These are phyloP conservation scores for Gobionotothen gibberifrons DNA, from an alignment of 2,797 vertebrate species.

Conservation along the genomic window DNA sequence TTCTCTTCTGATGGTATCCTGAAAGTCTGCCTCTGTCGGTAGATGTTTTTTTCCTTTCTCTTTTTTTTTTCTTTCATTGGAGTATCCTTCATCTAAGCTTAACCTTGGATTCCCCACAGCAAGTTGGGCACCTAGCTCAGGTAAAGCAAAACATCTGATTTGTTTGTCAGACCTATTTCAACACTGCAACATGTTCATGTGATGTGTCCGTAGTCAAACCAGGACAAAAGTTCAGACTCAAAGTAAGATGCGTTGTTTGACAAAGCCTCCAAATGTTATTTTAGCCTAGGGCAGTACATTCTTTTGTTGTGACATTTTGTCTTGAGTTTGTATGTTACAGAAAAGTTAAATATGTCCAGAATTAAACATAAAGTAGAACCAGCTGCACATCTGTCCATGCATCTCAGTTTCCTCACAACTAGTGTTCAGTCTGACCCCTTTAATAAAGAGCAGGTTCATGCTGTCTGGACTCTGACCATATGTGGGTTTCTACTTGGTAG, in stretches of 20 bases:
- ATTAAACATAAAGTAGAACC: slow-evolving; percentile 37
- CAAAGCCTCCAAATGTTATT: slow-evolving; percentile 37
- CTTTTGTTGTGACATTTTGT: slow-evolving; percentile 46
- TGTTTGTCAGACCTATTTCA: slow-evolving; percentile 17
- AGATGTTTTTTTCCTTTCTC: slow-evolving; percentile 17
- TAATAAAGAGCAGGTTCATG: slow-evolving; percentile 66
- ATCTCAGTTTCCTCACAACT: slow-evolving; percentile 26
- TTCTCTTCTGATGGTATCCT: slow-evolving; percentile 54
- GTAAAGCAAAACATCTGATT: slow-evolving; percentile 62
- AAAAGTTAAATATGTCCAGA: slow-evolving; percentile 25
- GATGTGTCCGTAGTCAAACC: slow-evolving; percentile 9
- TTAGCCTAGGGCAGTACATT: slow-evolving; percentile 45
- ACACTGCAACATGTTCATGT: neutral
- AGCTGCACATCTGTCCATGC: slow-evolving; percentile 48
- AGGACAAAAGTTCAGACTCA: slow-evolving; percentile 16
- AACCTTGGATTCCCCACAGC: slow-evolving; percentile 85
- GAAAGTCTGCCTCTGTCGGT: slow-evolving; percentile 48
- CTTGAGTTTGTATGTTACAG: slow-evolving; percentile 17
- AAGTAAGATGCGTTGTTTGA: slow-evolving; percentile 28
- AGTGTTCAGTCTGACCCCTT: slow-evolving; percentile 30
- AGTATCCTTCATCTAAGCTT: slow-evolving; percentile 68
- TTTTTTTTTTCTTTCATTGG: slow-evolving; percentile 49
- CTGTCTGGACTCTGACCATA: slow-evolving; percentile 40
- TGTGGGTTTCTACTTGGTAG: slow-evolving; percentile 22
- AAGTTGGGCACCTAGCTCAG: slow-evolving; percentile 81